Evolutionary conservation across 1,140 invertebrate species (phyloP).

Genomic region (Drosophila santomea): DNA sequence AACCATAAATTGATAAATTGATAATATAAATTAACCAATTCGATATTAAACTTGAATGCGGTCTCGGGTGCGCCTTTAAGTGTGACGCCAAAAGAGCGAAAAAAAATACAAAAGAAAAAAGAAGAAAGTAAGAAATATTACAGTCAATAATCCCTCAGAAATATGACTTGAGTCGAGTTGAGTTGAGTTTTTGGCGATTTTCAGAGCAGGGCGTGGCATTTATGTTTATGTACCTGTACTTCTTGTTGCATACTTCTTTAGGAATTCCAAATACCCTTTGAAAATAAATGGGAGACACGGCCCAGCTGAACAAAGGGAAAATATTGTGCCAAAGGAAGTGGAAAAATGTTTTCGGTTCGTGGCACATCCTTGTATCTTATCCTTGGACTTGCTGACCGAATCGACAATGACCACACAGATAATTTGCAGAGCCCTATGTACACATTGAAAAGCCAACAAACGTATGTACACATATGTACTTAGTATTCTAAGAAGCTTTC

Average conservation of each 20-base stretch:
- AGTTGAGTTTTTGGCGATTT: not conserved
- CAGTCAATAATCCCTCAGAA: not conserved
- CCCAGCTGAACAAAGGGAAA: no score
- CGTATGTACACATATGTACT: not conserved
- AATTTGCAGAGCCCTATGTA: not conserved
- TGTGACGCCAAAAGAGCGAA: slow-evolving; percentile 22
- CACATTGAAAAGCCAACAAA: not conserved
- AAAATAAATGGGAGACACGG: no score
- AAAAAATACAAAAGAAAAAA: not conserved
- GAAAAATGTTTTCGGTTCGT: not conserved
- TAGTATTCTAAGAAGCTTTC: not conserved
- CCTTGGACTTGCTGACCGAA: not conserved
- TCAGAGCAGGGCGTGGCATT: slow-evolving; percentile 2
- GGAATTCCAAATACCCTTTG: slow-evolving; percentile 6
- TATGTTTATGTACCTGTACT: not conserved
- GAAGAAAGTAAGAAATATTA: not conserved
- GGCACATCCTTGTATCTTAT: not conserved
- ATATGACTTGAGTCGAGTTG: not conserved
- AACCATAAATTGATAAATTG: slow-evolving; percentile 81
- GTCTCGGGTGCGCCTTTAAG: slow-evolving; percentile 22
- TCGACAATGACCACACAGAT: not conserved
- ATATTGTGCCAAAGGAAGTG: not conserved
- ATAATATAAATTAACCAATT: slow-evolving; percentile 82
- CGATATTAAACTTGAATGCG: slow-evolving; percentile 40
- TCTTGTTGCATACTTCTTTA: not conserved